A percentile compares a stretch with the other conserved stretches of the same genome.
Conservation (phyloP, 2,113 vertebrate genomes). For the Podarcis muralis region DNA sequence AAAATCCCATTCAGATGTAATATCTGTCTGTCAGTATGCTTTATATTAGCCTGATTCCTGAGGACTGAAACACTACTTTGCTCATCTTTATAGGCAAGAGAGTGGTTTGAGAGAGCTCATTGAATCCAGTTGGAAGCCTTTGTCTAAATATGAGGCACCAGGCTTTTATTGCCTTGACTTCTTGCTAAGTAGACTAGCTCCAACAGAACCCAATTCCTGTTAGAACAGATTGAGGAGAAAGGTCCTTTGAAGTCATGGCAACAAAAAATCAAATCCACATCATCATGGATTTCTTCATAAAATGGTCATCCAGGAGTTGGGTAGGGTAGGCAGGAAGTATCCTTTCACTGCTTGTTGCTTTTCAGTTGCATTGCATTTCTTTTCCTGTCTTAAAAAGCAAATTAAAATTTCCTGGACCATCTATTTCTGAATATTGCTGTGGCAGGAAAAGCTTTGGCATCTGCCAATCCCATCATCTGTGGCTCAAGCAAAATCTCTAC, state of each 20-base stretch:
- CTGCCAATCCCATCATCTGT: not conserved
- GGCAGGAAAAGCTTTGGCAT: not conserved
- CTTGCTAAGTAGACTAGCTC: not conserved
- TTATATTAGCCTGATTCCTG: not conserved
- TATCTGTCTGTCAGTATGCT: not conserved
- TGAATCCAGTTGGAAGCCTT: not conserved
- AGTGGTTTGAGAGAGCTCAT: rapidly evolving
- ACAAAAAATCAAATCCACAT: not conserved
- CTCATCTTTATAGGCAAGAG: not conserved
- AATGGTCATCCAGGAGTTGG: not conserved
- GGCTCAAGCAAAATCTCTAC: not conserved
- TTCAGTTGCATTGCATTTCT: slow-evolving; percentile 28
- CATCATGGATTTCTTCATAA: not conserved
- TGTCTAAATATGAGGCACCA: not conserved
- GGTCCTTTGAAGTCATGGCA: not conserved
- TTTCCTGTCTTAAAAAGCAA: slow-evolving; percentile 34
- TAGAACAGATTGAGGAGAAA: slow-evolving; percentile 8
- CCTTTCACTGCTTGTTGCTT: not conserved
- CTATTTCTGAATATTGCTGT: slow-evolving; percentile 5
- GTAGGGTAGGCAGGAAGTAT: not conserved
- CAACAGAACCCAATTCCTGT: rapidly evolving
- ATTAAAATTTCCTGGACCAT: slow-evolving; percentile 12
- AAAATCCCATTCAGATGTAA: not conserved
- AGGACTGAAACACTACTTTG: not conserved
- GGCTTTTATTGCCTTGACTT: not conserved